Evolutionary conservation across 1,140 invertebrate genomes (phyloP), one percentile per base, ranked within the genome.

Genomic region (Chymomyza costata): DNA sequence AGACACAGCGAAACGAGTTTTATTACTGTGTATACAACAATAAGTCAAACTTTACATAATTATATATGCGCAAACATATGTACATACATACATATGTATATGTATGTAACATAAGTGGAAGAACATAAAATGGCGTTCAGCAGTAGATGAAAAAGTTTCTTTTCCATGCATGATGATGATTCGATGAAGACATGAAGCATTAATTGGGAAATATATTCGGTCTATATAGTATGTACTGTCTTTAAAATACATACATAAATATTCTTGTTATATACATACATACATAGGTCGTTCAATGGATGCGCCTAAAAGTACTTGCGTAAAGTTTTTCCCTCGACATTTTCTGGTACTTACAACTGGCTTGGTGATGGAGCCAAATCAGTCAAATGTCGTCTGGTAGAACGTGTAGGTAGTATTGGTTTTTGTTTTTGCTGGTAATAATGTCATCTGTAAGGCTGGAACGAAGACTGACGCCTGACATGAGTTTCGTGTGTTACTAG

Each of bases 181-280:
- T 6, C 5, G 10, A 10, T 28, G 5, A 10, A 28, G 25, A 28
- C 64, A 71, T 78, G 71, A 71, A 55, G 71, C 71, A 78, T 78
- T 78, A 78, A 78, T 78, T 80, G 80, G 80, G 71, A 78, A 67
- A 78, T 73, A 78, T 80, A 67, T 56, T 58, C 57, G 49, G 50
- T 56, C 62, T 57, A 58, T n/a, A n/a, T n/a, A n/a, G n/a, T n/a
- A n/a, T n/a, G n/a, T n/a, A n/a, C n/a, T n/a, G n/a, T n/a, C n/a
- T n/a, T n/a, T n/a, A 37, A 64, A 51, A 51, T 35, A 49, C 28
- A 59, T n/a, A 13, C 14, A 10, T 19, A 43, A 13, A 14, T 13
- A 60, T 35, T 31, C 46, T 57, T 41, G 44, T 3, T 50, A 28
- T 41, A 28, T 31, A 11, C 28, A 47, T 44, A 52, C 56, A 40